These are phyloP conservation scores for Diadumene lineata DNA, from an alignment of 92 coral and sea anemone species.

Conservation along the genomic window DNA sequence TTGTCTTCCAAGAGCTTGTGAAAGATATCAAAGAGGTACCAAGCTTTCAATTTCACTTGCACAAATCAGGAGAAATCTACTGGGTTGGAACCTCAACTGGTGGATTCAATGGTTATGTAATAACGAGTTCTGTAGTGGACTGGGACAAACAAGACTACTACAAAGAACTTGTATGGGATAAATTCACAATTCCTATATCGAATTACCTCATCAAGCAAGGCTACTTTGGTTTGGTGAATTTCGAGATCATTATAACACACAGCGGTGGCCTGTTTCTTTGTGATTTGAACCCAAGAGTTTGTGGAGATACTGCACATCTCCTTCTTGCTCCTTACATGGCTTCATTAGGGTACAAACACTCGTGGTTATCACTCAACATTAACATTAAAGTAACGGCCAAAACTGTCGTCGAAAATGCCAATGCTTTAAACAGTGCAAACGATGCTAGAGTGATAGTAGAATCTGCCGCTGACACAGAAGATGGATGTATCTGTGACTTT, in stretches of 20 bases:
- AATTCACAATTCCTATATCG: conserved; percentile 45
- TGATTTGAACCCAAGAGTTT: conserved; percentile 51
- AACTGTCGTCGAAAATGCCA: conserved; percentile 42
- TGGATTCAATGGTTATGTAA: conserved; percentile 31
- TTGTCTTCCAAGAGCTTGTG: conserved; percentile 32
- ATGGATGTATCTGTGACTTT: conserved; percentile 36
- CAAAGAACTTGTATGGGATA: conserved; percentile 41
- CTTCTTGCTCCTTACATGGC: conserved; percentile 53
- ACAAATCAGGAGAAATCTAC: conserved; percentile 43
- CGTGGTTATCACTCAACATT: conserved; percentile 19
- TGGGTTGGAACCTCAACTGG: conserved; percentile 52
- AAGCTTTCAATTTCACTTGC: conserved; percentile 56
- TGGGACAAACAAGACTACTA: conserved; percentile 57
- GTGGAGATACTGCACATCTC: conserved; percentile 47
- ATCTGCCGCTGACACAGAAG: conserved; percentile 19
- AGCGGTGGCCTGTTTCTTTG: conserved; percentile 45
- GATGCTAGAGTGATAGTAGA: conserved; percentile 23
- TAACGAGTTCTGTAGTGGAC: conserved; percentile 41
- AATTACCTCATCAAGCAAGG: conserved; percentile 60
- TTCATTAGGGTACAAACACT: conserved; percentile 37
- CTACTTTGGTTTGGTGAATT: conserved; percentile 60
- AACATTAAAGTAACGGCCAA: conserved; percentile 15
- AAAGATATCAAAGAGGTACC: conserved; percentile 44
- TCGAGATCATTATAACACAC: conserved; percentile 42
- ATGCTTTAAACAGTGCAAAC: conserved; percentile 32